Percentiles rank a stretch among this genome's conserved stretches.
Evolutionary conservation across 2,113 vertebrate species (phyloP).

Genomic region (Melanerpes aurifrons): DNA sequence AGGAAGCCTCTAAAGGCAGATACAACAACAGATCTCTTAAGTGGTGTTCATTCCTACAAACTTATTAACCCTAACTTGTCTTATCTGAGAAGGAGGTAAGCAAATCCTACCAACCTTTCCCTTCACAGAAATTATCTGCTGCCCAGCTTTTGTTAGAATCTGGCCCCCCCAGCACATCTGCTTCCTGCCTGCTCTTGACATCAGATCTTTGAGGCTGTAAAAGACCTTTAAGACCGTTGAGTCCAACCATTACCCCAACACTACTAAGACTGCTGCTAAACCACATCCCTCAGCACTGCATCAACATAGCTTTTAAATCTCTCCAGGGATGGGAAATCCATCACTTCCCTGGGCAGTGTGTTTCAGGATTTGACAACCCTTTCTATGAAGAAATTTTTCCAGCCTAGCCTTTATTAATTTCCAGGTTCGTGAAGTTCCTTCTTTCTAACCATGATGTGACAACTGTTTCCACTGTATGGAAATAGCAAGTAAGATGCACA

Average conservation of each 20-base stretch:
- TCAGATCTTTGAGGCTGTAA: no score
- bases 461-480: neutral
- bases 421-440: neutral
- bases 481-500: neutral
- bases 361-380: no score
- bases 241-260: no score
- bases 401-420: neutral
- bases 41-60: neutral
- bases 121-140: neutral
- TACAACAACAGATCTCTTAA: neutral
- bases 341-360: no score
- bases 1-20: neutral
- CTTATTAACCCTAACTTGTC: neutral
- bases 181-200: neutral
- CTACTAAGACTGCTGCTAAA: no score
- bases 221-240: no score
- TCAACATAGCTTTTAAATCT: no score
- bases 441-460: neutral
- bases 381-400: no score
- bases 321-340: no score
- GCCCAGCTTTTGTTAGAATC: neutral
- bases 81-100: neutral
- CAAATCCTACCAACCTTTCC: neutral
- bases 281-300: no score
- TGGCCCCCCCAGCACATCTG: neutral